A percentile compares a stretch with the other conserved stretches of the same genome.
Evolutionary conservation across 2,113 vertebrate species (phyloP).

Genomic region (Theropithecus gelada): DNA sequence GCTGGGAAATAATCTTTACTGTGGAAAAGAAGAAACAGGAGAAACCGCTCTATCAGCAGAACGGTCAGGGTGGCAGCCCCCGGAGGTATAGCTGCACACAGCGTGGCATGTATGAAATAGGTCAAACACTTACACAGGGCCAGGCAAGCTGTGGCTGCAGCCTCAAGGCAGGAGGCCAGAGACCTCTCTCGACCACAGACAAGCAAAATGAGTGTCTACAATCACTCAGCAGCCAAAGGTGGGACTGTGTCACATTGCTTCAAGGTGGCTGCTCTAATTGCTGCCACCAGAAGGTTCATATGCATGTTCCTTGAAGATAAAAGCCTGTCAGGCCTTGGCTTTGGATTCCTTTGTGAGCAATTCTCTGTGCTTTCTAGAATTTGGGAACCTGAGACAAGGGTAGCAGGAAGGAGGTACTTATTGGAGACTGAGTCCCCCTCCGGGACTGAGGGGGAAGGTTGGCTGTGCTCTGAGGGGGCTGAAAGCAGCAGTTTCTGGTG

Average conservation of each 20-base stretch:
- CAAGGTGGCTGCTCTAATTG: background rate
- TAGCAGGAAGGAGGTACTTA: background rate
- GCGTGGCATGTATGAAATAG: rapidly evolving
- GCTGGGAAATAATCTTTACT: background rate
- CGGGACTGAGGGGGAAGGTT: background rate
- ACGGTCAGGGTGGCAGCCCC: background rate
- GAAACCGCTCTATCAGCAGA: background rate
- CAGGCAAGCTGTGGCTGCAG: background rate
- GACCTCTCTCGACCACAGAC: background rate
- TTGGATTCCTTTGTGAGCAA: background rate
- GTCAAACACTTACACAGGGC: background rate
- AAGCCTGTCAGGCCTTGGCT: rapidly evolving
- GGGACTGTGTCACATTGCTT: background rate
- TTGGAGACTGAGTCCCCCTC: background rate
- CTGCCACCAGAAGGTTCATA: background rate
- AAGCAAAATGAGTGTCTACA: background rate
- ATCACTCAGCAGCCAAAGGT: background rate
- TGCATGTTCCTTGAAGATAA: background rate
- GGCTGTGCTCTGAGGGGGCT: background rate
- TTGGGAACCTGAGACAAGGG: background rate
- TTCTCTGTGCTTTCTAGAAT: background rate
- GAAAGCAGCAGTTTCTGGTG: background rate
- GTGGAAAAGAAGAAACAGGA: background rate
- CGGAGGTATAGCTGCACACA: background rate
- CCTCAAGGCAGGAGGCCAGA: background rate